phyloP scores from a whole-genome alignment of 2,113 vertebrate genomes.

The Phylloscopus trochilus region DNA sequence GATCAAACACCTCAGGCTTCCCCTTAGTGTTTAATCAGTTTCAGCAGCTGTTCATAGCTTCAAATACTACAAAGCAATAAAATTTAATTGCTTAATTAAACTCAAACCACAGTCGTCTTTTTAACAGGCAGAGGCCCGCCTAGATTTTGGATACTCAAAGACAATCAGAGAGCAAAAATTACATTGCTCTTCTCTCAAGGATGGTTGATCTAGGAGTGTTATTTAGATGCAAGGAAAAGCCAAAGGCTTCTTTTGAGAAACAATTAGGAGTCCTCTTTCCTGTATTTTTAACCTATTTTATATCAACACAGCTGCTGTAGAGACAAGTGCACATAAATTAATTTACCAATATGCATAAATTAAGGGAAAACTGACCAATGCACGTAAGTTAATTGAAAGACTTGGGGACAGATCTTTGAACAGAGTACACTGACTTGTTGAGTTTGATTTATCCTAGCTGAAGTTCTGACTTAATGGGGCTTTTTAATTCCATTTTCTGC shows the following conservation, averaged over 20 bases:
- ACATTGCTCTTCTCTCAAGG: not conserved
- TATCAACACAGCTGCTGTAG: not conserved
- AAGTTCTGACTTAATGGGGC: not conserved
- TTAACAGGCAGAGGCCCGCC: not conserved
- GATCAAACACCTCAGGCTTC: slow-evolving; percentile 25
- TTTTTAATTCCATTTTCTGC: not conserved
- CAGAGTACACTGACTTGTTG: not conserved
- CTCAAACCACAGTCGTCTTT: slow-evolving; percentile 28
- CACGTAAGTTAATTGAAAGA: not conserved
- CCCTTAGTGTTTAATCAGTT: slow-evolving; percentile 31
- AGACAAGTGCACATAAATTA: not conserved
- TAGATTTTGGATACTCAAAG: not conserved
- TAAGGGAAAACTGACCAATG: not conserved
- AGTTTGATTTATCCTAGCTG: not conserved
- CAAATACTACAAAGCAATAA: slow-evolving; percentile 35
- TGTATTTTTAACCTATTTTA: not conserved
- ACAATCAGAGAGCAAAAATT: not conserved
- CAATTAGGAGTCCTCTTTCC: not conserved
- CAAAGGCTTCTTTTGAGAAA: not conserved
- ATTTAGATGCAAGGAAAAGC: not conserved
- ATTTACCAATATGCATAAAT: not conserved
- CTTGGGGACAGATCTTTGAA: not conserved
- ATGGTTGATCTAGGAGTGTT: not conserved
- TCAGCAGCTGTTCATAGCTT: slow-evolving; percentile 44
- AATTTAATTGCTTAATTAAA: slow-evolving; percentile 58